phyloP scores from a whole-genome alignment of 2,888 invertebrate species.

The Eupithecia tripunctaria region DNA sequence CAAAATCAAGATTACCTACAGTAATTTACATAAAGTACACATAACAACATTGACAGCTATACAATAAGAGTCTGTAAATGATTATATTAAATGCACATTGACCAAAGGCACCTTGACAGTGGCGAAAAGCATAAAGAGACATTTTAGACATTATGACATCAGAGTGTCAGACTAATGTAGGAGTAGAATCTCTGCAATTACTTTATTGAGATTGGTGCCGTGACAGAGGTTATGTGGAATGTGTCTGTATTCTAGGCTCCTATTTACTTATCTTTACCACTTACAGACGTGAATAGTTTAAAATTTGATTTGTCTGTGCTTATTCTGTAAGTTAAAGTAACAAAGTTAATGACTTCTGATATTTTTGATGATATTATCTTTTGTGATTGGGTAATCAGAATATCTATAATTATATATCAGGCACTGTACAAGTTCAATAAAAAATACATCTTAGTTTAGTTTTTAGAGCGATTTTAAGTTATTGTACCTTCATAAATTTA shows the following conservation, averaged over 20 bases:
- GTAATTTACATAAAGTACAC: background rate
- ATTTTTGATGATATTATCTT: too few species aligned
- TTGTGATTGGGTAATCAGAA: too few species aligned
- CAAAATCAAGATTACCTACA: background rate
- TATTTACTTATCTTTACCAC: background rate
- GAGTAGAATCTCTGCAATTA: constrained; percentile 35
- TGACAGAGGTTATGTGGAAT: constrained; percentile 17
- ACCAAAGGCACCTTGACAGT: constrained; percentile 34
- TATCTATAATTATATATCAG: too few species aligned
- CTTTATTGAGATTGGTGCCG: constrained; percentile 33
- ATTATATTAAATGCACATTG: constrained; percentile 27
- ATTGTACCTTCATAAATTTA: background rate
- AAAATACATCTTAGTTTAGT: background rate
- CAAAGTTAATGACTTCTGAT: too few species aligned
- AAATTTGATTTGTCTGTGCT: too few species aligned
- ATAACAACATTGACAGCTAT: background rate
- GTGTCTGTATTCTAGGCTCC: background rate
- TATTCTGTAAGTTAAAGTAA: too few species aligned
- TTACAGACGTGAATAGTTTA: background rate
- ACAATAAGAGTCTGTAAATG: constrained; percentile 6
- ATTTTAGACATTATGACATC: constrained; percentile 28
- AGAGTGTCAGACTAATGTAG: constrained; percentile 14
- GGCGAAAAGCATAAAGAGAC: constrained; percentile 12
- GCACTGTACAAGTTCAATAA: too few species aligned
- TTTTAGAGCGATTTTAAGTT: background rate